Percentiles rank a stretch among this genome's conserved stretches.
Evolutionary conservation across 2,113 vertebrate genomes (phyloP).

Genomic region (Argyrosomus japonicus): DNA sequence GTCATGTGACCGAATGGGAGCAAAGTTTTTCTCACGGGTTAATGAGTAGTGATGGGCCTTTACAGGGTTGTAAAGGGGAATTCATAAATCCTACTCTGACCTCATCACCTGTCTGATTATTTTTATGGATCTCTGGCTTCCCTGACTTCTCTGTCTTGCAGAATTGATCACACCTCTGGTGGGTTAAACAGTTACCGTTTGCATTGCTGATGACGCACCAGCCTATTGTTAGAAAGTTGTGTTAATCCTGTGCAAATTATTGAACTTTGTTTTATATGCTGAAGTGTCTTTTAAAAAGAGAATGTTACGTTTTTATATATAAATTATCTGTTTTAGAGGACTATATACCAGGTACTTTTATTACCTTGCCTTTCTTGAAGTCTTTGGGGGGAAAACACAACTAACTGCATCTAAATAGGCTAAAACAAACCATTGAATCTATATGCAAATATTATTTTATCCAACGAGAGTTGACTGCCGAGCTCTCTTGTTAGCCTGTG

Average conservation of each 20-base stretch:
- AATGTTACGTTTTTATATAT: not conserved
- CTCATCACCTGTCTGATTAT: slow-evolving; percentile 61
- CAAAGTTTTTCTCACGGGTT: slow-evolving; percentile 77
- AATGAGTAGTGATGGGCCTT: slow-evolving; percentile 77
- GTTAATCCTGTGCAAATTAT: not conserved
- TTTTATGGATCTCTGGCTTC: slow-evolving; percentile 58
- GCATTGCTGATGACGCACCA: not conserved
- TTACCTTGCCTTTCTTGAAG: not conserved
- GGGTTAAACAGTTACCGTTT: slow-evolving; percentile 60
- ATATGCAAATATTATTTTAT: slow-evolving; percentile 30
- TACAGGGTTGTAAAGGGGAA: slow-evolving; percentile 70
- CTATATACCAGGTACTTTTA: not conserved
- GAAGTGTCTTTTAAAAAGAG: not conserved
- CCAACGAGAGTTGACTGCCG: not conserved
- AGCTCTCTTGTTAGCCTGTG: slow-evolving; percentile 11
- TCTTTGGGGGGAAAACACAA: not conserved
- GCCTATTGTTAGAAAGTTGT: slow-evolving; percentile 26
- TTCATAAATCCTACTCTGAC: slow-evolving; percentile 78
- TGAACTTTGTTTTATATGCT: not conserved
- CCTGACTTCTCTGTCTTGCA: not conserved
- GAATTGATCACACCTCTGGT: slow-evolving; percentile 1
- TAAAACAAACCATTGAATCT: slow-evolving; percentile 8
- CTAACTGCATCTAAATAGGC: not conserved
- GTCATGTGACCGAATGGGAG: slow-evolving; percentile 65
- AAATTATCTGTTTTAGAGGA: not conserved